Evolutionary conservation across 2,888 invertebrate genomes (phyloP).

Genomic region (Kryphioiulus occultus): DNA sequence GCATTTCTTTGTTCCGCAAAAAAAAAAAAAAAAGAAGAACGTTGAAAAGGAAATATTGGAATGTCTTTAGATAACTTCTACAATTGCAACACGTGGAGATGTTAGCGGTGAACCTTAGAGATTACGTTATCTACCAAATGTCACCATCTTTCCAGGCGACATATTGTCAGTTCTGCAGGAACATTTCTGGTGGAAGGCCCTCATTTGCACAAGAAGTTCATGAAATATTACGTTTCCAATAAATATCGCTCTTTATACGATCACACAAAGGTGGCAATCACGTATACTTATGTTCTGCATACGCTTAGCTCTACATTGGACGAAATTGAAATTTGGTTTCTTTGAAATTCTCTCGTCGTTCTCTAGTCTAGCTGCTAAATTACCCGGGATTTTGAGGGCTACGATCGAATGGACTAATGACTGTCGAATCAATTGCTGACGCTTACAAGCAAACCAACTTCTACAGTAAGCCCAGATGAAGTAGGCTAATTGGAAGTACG

Average conservation of each 20-base stretch:
- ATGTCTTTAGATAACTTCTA: not conserved
- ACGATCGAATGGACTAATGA: no score
- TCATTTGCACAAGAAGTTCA: not conserved
- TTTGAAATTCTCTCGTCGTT: not conserved
- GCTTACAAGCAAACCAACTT: no score
- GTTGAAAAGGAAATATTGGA: not conserved
- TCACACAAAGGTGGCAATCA: not conserved
- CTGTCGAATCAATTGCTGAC: no score
- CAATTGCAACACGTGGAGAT: not conserved
- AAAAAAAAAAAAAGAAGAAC: not conserved
- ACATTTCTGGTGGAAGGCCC: not conserved
- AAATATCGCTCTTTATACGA: not conserved
- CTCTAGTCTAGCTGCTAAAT: not conserved
- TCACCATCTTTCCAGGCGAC: not conserved
- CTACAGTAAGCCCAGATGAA: no score
- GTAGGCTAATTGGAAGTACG: no score
- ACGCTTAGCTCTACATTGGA: not conserved
- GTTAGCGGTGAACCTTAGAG: not conserved
- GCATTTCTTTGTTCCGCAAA: not conserved
- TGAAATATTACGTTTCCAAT: not conserved
- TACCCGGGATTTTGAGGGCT: no score
- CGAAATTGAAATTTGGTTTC: not conserved
- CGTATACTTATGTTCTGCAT: not conserved
- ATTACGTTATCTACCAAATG: not conserved
- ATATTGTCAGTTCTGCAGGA: not conserved